phyloP scores from a whole-genome alignment of 2,797 vertebrate genomes.

The Sparus aurata region DNA sequence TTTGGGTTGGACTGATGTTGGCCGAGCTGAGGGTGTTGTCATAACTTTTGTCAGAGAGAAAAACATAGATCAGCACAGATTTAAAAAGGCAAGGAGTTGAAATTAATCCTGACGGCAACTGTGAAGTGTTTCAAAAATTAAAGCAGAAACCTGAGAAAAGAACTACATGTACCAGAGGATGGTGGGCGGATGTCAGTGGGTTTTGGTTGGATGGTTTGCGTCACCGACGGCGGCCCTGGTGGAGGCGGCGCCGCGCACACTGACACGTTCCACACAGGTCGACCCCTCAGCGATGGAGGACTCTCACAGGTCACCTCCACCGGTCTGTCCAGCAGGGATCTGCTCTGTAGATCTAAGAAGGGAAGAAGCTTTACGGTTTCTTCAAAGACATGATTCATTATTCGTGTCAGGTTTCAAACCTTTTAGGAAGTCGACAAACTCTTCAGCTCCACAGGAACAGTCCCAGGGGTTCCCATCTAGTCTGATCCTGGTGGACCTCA shows the following conservation, averaged over 20 bases:
- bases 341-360: conserved; percentile 74
- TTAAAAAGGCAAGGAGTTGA: too few relatives aligned
- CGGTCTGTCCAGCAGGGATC: conserved; percentile 70
- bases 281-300: conserved; percentile 68
- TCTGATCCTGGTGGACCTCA: conserved; percentile 59
- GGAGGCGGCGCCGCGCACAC: conserved; percentile 55
- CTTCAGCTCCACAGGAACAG: conserved; percentile 78
- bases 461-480: conserved; percentile 84
- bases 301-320: conserved; percentile 72
- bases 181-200: background rate
- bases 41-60: too few relatives aligned
- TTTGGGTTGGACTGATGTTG: background rate
- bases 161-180: conserved; percentile 4
- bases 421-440: conserved; percentile 69
- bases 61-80: too few relatives aligned
- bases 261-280: conserved; percentile 74
- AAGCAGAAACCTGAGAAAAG: background rate
- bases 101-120: background rate
- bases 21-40: background rate
- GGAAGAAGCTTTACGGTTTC: conserved; percentile 4
- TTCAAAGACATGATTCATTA: background rate
- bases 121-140: background rate
- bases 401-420: conserved; percentile 50
- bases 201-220: background rate
- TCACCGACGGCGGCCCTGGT: background rate